A percentile compares a stretch with the other conserved stretches of the same genome.
Conservation (phyloP, 2,113 vertebrate species). For the Ellobius talpinus region DNA sequence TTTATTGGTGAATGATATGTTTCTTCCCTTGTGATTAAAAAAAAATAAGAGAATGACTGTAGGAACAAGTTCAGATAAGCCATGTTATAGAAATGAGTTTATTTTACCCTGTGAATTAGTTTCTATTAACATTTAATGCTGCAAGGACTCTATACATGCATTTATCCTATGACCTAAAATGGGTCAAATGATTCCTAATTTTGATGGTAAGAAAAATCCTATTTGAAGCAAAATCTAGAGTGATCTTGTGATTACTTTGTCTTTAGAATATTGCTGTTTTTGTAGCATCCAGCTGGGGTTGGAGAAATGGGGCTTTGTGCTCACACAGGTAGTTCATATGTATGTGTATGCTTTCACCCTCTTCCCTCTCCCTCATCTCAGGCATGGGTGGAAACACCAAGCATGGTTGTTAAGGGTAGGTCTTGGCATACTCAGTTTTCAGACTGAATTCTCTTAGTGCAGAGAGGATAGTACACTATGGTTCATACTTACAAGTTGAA, state of each 20-base stretch:
- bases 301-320: not conserved
- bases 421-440: not conserved
- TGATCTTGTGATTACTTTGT: constrained; percentile 19
- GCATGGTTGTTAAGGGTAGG: not conserved
- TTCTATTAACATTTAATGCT: not conserved
- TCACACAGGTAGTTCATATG: not conserved
- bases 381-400: not conserved
- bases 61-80: constrained; percentile 14
- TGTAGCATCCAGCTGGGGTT: not conserved
- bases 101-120: not conserved
- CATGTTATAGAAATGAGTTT: not conserved
- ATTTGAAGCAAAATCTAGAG: constrained; percentile 45
- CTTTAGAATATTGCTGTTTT: not conserved
- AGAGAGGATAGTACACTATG: not conserved
- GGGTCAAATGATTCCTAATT: not conserved
- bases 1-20: not conserved
- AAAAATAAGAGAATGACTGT: constrained; percentile 38
- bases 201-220: constrained; percentile 49
- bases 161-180: not conserved
- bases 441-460: not conserved
- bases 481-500: not conserved
- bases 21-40: constrained; percentile 18
- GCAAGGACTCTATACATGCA: not conserved
- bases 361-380: not conserved
- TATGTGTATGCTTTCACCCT: not conserved